Evolutionary conservation across 2,888 invertebrate genomes (phyloP).

Genomic region (Drosophila infuscata): DNA sequence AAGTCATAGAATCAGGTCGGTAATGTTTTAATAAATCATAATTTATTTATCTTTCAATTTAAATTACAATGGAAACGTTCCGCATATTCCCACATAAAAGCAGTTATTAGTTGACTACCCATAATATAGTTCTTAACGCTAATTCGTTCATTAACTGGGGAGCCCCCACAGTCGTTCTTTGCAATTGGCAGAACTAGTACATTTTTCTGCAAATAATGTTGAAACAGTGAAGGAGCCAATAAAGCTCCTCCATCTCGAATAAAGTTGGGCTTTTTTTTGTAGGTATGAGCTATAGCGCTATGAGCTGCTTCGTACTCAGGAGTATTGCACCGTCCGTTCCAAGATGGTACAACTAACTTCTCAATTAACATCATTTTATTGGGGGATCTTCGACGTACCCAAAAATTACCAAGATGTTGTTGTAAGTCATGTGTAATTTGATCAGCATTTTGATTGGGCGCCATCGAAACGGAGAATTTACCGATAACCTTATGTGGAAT

Average conservation of each 20-base stretch:
- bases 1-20: too few species aligned
- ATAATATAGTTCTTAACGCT: constrained; percentile 45
- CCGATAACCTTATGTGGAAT: constrained; percentile 55
- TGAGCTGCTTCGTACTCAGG: constrained; percentile 53
- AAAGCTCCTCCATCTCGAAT: constrained; percentile 51
- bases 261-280: constrained; percentile 32
- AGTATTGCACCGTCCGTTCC: constrained; percentile 33
- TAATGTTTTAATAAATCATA: too few species aligned
- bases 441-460: constrained; percentile 42
- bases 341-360: constrained; percentile 39
- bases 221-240: constrained; percentile 45
- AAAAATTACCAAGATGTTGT: constrained; percentile 38
- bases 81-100: constrained; percentile 56
- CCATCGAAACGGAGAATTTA: constrained; percentile 52
- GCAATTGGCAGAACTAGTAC: constrained; percentile 53
- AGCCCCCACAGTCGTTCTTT: constrained; percentile 46
- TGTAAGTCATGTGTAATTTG: constrained; percentile 34
- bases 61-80: constrained; percentile 6
- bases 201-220: constrained; percentile 40
- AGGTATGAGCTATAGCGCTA: constrained; percentile 41
- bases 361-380: constrained; percentile 54
- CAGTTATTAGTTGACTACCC: constrained; percentile 45
- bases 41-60: neutral
- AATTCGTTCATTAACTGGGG: constrained; percentile 53
- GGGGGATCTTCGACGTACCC: constrained; percentile 46